A percentile compares a stretch with the other conserved stretches of the same genome.
Conservation (phyloP, 2,113 vertebrate genomes). For the Cyprinodon variegatus region DNA sequence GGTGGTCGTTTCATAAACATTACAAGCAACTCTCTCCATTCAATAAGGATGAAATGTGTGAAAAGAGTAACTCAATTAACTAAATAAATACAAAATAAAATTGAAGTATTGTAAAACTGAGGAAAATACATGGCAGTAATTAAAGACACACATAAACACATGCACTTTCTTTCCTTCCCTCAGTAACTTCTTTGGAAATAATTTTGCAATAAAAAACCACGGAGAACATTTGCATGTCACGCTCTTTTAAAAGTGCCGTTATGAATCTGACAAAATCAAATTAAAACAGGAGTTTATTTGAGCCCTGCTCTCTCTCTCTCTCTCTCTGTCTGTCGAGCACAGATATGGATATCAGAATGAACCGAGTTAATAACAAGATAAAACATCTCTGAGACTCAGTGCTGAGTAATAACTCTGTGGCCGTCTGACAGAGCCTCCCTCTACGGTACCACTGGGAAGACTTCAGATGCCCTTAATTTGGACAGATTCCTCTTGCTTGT, state of each 20-base stretch:
- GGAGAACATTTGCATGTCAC: slow-evolving; percentile 79
- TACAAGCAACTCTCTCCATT: slow-evolving; percentile 59
- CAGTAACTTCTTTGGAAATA: slow-evolving; percentile 77
- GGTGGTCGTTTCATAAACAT: slow-evolving; percentile 46
- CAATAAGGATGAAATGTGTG: slow-evolving; percentile 77
- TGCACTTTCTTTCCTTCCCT: slow-evolving; percentile 76
- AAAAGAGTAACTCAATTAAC: slow-evolving; percentile 70
- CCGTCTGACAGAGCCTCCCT: slow-evolving; percentile 76
- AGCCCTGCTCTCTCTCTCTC: slow-evolving; percentile 71
- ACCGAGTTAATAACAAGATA: slow-evolving; percentile 87
- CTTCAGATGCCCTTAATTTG: not conserved
- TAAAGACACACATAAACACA: slow-evolving; percentile 41
- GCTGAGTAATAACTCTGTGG: slow-evolving; percentile 89
- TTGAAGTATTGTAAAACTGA: slow-evolving; percentile 64
- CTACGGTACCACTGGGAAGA: slow-evolving; percentile 46
- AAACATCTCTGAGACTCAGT: slow-evolving; percentile 88
- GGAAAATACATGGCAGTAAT: slow-evolving; percentile 76
- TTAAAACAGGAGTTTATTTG: slow-evolving; percentile 90
- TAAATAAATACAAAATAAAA: slow-evolving; percentile 47
- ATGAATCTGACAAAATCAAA: slow-evolving; percentile 91
- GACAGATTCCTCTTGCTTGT: not conserved
- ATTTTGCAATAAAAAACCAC: slow-evolving; percentile 84
- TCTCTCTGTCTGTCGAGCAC: slow-evolving; percentile 63
- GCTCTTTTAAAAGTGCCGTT: slow-evolving; percentile 83
- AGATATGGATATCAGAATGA: slow-evolving; percentile 79